Percentiles rank a stretch among this genome's conserved stretches.
phyloP scores from a whole-genome alignment of 2,797 vertebrate species.

The Ceryle rudis region DNA sequence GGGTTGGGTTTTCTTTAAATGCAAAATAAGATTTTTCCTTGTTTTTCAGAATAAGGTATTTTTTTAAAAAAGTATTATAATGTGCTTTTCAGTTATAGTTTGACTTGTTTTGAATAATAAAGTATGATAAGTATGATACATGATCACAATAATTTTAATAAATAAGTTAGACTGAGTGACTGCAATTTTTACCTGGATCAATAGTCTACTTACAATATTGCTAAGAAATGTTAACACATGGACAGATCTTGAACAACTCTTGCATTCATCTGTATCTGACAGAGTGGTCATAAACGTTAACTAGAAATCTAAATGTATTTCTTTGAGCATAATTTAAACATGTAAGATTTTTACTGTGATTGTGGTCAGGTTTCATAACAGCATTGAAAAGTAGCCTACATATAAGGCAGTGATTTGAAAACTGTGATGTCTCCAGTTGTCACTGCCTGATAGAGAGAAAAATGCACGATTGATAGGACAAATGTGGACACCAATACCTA shows the following conservation, averaged over 20 bases:
- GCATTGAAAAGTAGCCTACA: not conserved
- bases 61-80: not conserved
- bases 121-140: not conserved
- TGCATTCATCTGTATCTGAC: not conserved
- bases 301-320: not conserved
- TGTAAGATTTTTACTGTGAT: not conserved
- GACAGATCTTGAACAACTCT: not conserved
- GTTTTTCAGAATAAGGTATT: not conserved
- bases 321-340: not conserved
- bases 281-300: not conserved
- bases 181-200: not conserved
- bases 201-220: not conserved
- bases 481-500: not conserved
- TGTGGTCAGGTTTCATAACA: not conserved
- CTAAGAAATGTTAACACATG: not conserved
- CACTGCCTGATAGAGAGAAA: not conserved
- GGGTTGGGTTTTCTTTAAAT: not conserved
- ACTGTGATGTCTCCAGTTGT: not conserved
- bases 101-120: not conserved
- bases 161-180: not conserved
- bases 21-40: not conserved
- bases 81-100: not conserved
- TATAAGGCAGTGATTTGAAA: not conserved
- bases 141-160: not conserved
- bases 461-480: not conserved